Percentiles rank a stretch among this genome's conserved stretches.
Evolutionary conservation across 1,140 invertebrate species (phyloP).

Genomic region (Caenorhabditis brenneri): DNA sequence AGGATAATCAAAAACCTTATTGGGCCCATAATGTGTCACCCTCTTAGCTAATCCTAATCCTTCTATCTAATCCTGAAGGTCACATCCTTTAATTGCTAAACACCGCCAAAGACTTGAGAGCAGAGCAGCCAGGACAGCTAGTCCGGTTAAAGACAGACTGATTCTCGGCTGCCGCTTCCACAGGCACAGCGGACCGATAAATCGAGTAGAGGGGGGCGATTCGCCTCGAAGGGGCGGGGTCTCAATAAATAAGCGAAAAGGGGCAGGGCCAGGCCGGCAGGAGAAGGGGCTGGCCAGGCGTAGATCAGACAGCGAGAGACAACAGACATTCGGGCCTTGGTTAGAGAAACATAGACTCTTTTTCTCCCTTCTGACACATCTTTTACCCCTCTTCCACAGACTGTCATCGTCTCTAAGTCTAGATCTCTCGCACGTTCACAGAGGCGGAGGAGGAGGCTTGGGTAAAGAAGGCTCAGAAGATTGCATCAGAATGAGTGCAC

Average conservation of each 20-base stretch:
- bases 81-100: background rate
- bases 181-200: slow-evolving; percentile 21
- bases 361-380: background rate
- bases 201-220: slow-evolving; percentile 35
- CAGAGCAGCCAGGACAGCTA: background rate
- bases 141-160: slow-evolving; percentile 12
- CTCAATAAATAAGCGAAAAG: slow-evolving; percentile 42
- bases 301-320: background rate
- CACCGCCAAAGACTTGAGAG: background rate
- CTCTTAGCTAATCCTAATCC: slow-evolving; percentile 17
- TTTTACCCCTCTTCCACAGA: background rate
- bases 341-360: slow-evolving; percentile 3
- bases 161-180: slow-evolving; percentile 14
- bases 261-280: slow-evolving; percentile 20
- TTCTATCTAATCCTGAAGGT: slow-evolving; percentile 17
- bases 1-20: background rate
- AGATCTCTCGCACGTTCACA: background rate
- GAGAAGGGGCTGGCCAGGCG: background rate
- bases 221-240: slow-evolving; percentile 15
- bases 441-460: background rate
- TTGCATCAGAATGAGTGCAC: slow-evolving; percentile 29
- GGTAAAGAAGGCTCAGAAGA: slow-evolving; percentile 35
- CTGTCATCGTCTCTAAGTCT: slow-evolving; percentile 3
- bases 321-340: background rate
- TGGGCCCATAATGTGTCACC: background rate